phyloP scores from a whole-genome alignment of 2,888 invertebrate species.

The Hypercompe scribonia region DNA sequence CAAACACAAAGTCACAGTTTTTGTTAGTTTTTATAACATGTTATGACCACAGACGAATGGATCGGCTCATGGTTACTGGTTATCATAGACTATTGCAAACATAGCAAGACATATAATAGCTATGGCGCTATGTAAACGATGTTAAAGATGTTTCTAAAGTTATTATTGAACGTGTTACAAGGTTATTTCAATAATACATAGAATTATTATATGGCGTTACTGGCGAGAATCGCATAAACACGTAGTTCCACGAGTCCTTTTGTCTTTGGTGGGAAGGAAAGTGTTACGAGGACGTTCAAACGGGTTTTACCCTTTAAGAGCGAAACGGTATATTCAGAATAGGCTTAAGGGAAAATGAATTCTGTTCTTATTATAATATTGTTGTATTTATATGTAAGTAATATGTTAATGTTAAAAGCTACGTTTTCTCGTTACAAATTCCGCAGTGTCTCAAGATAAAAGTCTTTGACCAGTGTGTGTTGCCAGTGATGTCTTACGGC shows the following conservation, averaged over 20 bases:
- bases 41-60: not conserved
- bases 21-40: not conserved
- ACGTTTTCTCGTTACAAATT: no score
- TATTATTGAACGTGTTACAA: not conserved
- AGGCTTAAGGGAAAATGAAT: no score
- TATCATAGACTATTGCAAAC: not conserved
- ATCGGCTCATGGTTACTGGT: not conserved
- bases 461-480: no score
- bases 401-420: no score
- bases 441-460: no score
- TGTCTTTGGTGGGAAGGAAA: conserved; percentile 28
- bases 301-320: not conserved
- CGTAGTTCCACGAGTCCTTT: not conserved
- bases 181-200: not conserved
- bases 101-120: no score
- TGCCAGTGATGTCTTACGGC: no score
- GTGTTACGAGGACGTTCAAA: conserved; percentile 42
- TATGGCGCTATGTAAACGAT: not conserved
- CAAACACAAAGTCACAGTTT: not conserved
- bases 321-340: not conserved
- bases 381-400: no score
- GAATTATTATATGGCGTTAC: not conserved
- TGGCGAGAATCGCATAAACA: not conserved
- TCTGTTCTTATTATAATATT: not conserved
- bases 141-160: not conserved